phyloP scores from a whole-genome alignment of 2,113 vertebrate genomes.

The Fulica atra region DNA sequence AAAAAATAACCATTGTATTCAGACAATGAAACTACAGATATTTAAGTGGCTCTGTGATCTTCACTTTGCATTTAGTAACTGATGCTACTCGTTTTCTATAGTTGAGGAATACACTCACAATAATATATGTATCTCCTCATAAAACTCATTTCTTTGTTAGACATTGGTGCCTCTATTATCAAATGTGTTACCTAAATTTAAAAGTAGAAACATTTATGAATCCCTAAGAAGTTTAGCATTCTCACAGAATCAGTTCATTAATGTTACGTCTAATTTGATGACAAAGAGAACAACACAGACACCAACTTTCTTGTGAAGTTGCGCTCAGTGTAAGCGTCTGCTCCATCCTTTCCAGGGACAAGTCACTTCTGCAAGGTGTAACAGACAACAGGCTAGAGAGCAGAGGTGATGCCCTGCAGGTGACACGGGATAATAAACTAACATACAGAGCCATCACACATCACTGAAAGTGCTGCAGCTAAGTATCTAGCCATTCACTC shows the following conservation, averaged over 20 bases:
- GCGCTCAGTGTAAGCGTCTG: background rate
- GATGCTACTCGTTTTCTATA: background rate
- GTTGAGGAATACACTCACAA: background rate
- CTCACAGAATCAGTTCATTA: background rate
- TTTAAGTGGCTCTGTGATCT: background rate
- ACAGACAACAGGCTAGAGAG: background rate
- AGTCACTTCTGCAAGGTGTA: background rate
- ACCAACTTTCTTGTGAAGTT: background rate
- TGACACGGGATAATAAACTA: background rate
- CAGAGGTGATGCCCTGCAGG: background rate
- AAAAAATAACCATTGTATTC: background rate
- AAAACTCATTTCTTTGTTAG: background rate
- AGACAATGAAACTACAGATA: background rate
- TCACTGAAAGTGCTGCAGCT: background rate
- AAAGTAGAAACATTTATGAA: background rate
- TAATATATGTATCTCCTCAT: background rate
- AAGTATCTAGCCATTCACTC: background rate
- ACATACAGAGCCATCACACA: background rate
- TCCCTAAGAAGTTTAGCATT: background rate
- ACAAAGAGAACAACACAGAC: background rate
- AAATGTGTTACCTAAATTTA: background rate
- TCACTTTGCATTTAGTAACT: background rate
- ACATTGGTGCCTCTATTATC: background rate
- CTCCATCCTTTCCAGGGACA: background rate
- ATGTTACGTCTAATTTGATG: background rate